phyloP scores from a whole-genome alignment of 2,113 vertebrate genomes.

The Labeo rohita region DNA sequence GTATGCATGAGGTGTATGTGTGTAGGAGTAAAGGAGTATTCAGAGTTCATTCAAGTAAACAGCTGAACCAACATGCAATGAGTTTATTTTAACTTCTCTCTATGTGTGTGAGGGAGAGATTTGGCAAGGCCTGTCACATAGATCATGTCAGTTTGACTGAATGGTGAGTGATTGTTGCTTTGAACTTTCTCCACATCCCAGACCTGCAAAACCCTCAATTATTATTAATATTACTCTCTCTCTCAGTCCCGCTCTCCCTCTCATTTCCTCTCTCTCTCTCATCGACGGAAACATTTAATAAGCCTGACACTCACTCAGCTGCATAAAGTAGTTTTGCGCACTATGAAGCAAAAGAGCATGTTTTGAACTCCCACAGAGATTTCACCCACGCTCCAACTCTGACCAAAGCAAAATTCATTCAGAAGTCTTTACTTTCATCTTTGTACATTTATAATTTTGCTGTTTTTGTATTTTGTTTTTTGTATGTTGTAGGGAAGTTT shows the following conservation, averaged over 20 bases:
- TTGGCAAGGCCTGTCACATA: slow-evolving; percentile 51
- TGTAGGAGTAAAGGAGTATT: not conserved
- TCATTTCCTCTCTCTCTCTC: not conserved
- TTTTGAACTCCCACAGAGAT: slow-evolving; percentile 16
- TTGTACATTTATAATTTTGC: not conserved
- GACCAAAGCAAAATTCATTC: slow-evolving; percentile 28
- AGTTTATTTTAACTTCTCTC: slow-evolving; percentile 41
- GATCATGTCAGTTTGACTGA: slow-evolving; percentile 46
- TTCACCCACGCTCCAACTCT: slow-evolving; percentile 23
- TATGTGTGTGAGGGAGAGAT: slow-evolving; percentile 24
- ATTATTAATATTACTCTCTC: slow-evolving; percentile 31
- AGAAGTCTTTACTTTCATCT: not conserved
- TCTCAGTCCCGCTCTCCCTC: not conserved
- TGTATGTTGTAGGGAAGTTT: not conserved
- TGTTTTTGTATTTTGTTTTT: not conserved
- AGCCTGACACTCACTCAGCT: slow-evolving; percentile 34
- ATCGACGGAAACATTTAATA: slow-evolving; percentile 32
- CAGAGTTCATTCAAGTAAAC: not conserved
- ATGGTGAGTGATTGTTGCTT: slow-evolving; percentile 49
- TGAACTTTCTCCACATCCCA: slow-evolving; percentile 46
- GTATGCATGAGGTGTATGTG: slow-evolving; percentile 3
- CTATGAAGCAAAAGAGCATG: slow-evolving; percentile 25
- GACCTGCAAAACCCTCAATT: slow-evolving; percentile 46
- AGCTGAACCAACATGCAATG: slow-evolving; percentile 6
- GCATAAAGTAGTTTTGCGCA: slow-evolving; percentile 2